Percentiles rank a stretch among this genome's conserved stretches.
phyloP scores from a whole-genome alignment of 2,797 vertebrate genomes.

The Cynopterus sphinx region DNA sequence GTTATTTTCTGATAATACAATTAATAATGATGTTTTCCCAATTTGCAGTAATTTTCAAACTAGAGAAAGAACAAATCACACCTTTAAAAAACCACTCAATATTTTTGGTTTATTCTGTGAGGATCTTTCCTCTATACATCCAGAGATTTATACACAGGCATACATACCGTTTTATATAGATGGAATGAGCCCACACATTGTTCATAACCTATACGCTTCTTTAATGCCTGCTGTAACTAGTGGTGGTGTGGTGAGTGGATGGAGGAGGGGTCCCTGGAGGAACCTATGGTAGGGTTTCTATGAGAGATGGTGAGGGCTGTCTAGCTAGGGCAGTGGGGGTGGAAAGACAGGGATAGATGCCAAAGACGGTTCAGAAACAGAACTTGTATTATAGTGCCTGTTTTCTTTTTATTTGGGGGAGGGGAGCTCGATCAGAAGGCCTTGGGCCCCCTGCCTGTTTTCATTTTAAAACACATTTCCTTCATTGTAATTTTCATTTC shows the following conservation, averaged over 20 bases:
- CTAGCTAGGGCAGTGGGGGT: neutral
- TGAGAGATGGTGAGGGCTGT: neutral
- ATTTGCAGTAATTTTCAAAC: neutral
- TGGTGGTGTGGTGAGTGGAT: neutral
- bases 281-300: neutral
- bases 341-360: neutral
- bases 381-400: neutral
- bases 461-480: neutral
- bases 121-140: neutral
- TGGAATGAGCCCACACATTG: neutral
- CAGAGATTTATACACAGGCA: neutral
- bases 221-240: neutral
- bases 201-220: neutral
- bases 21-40: neutral
- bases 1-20: slow-evolving; percentile 26
- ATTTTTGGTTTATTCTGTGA: neutral
- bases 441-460: neutral
- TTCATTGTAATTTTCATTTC: slow-evolving; percentile 26
- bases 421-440: no score
- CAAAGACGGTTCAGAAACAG: slow-evolving; percentile 3
- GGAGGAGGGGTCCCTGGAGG: neutral
- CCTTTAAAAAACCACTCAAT: neutral
- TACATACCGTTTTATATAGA: neutral
- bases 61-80: neutral
- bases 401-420: neutral